Conservation (phyloP, 2,113 vertebrate species). For the Riparia riparia region DNA sequence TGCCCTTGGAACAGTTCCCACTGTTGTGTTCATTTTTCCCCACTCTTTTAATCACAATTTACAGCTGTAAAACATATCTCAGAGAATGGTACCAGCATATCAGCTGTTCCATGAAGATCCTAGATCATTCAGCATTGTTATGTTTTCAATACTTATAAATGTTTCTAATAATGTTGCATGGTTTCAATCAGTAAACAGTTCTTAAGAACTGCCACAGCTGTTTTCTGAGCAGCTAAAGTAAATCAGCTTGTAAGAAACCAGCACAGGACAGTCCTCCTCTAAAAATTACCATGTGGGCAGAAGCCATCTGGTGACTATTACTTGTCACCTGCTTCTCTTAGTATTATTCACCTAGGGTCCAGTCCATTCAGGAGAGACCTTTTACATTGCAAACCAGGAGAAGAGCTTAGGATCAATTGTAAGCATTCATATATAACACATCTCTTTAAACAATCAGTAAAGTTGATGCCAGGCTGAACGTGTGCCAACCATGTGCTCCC, state of each 20-base stretch:
- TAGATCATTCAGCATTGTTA: constrained; percentile 30
- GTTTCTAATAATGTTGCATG: constrained; percentile 49
- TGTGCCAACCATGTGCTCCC: neutral
- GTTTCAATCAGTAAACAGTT: constrained; percentile 8
- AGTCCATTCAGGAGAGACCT: neutral
- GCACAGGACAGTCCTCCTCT: neutral
- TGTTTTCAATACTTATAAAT: constrained; percentile 8
- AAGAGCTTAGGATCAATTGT: neutral
- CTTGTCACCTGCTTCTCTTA: neutral
- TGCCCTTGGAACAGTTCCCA: constrained; percentile 44
- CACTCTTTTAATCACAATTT: constrained; percentile 5
- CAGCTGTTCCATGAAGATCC: constrained; percentile 21
- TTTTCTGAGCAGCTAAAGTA: constrained; percentile 51
- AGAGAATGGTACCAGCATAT: neutral
- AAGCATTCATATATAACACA: neutral
- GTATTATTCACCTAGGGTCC: neutral
- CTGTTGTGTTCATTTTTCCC: constrained; percentile 11
- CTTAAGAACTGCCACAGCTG: constrained; percentile 48
- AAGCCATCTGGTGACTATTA: constrained; percentile 50
- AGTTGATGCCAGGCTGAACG: neutral
- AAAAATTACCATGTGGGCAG: constrained; percentile 25
- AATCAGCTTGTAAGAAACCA: constrained; percentile 49
- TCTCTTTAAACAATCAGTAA: neutral
- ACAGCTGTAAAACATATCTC: constrained; percentile 13
- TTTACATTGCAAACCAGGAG: neutral